Percentiles rank a stretch among this genome's conserved stretches.
phyloP scores from a whole-genome alignment of 2,113 vertebrate genomes.

The Vulpes lagopus region DNA sequence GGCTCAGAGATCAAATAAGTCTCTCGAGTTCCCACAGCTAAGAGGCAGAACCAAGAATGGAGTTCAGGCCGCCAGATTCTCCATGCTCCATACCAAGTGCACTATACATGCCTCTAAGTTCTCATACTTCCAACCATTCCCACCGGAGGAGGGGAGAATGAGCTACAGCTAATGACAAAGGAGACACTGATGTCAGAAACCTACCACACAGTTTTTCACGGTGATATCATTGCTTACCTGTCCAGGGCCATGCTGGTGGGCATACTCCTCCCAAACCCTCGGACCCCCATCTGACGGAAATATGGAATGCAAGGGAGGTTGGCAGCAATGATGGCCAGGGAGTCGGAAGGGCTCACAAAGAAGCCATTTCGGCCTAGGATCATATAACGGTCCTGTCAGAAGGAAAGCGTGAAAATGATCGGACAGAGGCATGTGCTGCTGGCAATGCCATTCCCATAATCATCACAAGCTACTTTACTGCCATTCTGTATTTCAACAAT shows the following conservation, averaged over 20 bases:
- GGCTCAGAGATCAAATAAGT: not conserved
- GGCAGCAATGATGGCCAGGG: constrained; percentile 97
- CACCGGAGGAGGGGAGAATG: not conserved
- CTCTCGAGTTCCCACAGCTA: not conserved
- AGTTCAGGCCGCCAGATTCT: not conserved
- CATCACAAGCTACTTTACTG: not conserved
- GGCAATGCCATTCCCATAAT: constrained; percentile 40
- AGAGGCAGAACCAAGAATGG: not conserved
- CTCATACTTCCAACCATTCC: not conserved
- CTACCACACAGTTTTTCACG: not conserved
- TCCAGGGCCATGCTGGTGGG: constrained; percentile 97
- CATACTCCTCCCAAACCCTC: constrained; percentile 97
- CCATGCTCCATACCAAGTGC: accelerated
- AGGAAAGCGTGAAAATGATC: constrained; percentile 60
- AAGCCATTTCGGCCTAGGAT: constrained; percentile 98
- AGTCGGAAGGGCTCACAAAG: constrained; percentile 98
- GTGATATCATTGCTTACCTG: constrained; percentile 89
- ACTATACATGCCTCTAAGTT: not conserved
- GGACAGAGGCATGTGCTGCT: constrained; percentile 1
- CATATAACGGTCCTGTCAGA: constrained; percentile 96
- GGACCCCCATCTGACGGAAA: constrained; percentile 94
- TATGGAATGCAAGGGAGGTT: constrained; percentile 96
- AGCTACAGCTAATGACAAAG: not conserved
- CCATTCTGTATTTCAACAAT: not conserved
- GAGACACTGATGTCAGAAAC: not conserved